Conservation (phyloP, 2,797 vertebrate species). For the Garrulus glandarius region DNA sequence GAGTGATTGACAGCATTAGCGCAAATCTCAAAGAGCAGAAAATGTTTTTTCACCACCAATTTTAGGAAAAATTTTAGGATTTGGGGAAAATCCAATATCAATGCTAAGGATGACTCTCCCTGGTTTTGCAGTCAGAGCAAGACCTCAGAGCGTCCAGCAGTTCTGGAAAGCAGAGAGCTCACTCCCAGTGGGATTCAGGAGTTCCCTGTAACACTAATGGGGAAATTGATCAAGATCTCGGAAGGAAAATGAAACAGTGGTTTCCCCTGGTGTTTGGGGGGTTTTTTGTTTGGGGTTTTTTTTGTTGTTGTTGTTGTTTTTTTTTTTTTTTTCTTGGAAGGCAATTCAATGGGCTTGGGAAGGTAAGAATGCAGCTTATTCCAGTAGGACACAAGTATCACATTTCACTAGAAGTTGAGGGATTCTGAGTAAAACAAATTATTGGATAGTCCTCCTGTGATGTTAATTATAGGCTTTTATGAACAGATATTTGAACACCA, state of each 20-base stretch:
- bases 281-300: not conserved
- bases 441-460: not conserved
- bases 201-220: accelerated
- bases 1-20: not conserved
- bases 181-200: not conserved
- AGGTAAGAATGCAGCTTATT: not conserved
- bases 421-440: not conserved
- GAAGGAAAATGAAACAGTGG: not conserved
- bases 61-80: not conserved
- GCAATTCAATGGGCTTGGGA: not conserved
- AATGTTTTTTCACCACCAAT: not conserved
- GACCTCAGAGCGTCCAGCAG: not conserved
- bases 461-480: not conserved
- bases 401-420: not conserved
- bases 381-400: not conserved
- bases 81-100: not conserved
- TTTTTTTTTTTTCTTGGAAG: not conserved
- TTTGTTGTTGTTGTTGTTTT: too few species aligned
- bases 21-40: not conserved
- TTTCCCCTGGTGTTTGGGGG: not conserved
- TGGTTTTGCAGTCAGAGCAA: not conserved
- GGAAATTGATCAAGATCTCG: not conserved
- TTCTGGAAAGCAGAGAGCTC: not conserved
- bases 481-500: not conserved
- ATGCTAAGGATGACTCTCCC: not conserved